Conservation (phyloP, 2,113 vertebrate species). For the Melanerpes formicivorus region DNA sequence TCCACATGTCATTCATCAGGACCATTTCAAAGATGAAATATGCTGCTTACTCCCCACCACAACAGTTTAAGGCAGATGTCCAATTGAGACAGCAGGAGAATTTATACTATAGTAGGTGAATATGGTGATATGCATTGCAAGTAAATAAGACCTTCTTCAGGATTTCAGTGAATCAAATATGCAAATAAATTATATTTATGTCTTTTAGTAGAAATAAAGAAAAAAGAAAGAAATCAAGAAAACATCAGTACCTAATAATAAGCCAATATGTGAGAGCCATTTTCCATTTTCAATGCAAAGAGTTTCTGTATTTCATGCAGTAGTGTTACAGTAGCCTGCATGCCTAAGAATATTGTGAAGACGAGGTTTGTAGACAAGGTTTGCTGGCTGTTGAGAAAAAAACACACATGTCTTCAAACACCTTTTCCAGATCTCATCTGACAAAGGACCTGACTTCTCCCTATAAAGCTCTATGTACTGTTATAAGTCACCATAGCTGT, state of each 20-base stretch:
- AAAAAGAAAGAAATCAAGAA: neutral
- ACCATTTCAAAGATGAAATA: constrained; percentile 6
- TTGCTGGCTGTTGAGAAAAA: neutral
- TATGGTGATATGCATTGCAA: neutral
- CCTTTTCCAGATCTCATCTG: neutral
- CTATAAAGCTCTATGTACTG: neutral
- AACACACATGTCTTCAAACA: neutral
- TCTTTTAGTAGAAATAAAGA: neutral
- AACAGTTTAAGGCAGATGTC: neutral
- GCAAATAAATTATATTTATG: neutral
- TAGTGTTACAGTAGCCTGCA: neutral
- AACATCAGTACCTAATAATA: neutral
- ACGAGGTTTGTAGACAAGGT: neutral
- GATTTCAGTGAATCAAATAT: neutral
- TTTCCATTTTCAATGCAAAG: neutral
- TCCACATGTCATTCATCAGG: neutral
- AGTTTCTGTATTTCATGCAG: neutral
- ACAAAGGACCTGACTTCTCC: neutral
- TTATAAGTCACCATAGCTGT: neutral
- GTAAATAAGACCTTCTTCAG: neutral
- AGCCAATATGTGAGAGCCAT: neutral
- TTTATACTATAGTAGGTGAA: neutral
- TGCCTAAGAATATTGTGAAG: neutral
- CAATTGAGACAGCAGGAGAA: constrained; percentile 11
- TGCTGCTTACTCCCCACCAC: neutral